phyloP scores from a whole-genome alignment of 2,888 invertebrate species.

The Hecatera dysodea region DNA sequence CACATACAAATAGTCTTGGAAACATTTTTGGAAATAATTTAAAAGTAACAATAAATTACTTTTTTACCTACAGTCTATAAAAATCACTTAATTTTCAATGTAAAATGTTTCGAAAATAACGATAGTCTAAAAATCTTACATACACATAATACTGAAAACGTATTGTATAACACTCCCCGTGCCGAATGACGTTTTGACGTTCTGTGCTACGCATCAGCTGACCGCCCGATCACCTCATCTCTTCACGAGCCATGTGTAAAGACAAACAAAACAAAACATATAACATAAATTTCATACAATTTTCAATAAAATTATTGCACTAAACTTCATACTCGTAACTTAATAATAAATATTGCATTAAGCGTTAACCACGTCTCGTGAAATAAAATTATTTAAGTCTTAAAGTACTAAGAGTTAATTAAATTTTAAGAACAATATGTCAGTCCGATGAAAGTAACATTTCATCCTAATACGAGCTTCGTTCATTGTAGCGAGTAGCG shows the following conservation, averaged over 20 bases:
- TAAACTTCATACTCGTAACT: slow-evolving; percentile 88
- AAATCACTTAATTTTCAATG: slow-evolving; percentile 85
- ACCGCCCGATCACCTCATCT: slow-evolving; percentile 6
- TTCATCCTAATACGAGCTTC: slow-evolving; percentile 82
- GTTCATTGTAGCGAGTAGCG: slow-evolving; percentile 73
- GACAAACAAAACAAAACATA: slow-evolving; percentile 87
- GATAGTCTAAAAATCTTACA: slow-evolving; percentile 86
- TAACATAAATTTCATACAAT: slow-evolving; percentile 88
- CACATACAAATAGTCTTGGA: slow-evolving; percentile 81
- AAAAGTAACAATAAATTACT: slow-evolving; percentile 90
- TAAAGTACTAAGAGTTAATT: slow-evolving; percentile 84
- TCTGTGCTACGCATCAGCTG: slow-evolving; percentile 51
- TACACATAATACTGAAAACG: slow-evolving; percentile 89
- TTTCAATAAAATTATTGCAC: slow-evolving; percentile 90
- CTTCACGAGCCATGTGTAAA: slow-evolving; percentile 78
- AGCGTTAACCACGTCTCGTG: slow-evolving; percentile 87
- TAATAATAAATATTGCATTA: slow-evolving; percentile 90
- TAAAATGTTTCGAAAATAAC: slow-evolving; percentile 84
- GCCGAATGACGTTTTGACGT: slow-evolving; percentile 79
- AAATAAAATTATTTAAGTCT: slow-evolving; percentile 85
- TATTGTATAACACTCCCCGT: slow-evolving; percentile 81
- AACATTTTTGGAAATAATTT: slow-evolving; percentile 87
- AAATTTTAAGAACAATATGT: slow-evolving; percentile 85
- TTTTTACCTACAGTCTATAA: slow-evolving; percentile 86
- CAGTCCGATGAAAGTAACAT: slow-evolving; percentile 87